Evolutionary conservation across 1,140 invertebrate species (phyloP).

Genomic region (Trichonephila clavipes): DNA sequence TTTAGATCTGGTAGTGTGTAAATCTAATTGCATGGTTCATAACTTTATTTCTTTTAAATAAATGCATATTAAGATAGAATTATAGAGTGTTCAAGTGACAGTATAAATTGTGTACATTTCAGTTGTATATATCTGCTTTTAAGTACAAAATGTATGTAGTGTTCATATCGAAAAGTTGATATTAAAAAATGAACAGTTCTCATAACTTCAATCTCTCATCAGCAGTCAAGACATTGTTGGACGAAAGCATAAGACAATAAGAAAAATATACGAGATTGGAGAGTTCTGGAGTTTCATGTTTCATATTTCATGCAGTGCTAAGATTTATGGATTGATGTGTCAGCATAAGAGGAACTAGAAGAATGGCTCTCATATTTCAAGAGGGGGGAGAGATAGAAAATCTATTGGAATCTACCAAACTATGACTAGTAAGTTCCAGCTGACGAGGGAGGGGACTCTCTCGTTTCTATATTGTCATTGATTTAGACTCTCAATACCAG

Average conservation of each 20-base stretch:
- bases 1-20: too few species aligned
- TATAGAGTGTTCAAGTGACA: too few species aligned
- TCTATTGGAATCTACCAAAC: slow-evolving; percentile 40
- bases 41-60: too few species aligned
- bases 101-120: too few species aligned
- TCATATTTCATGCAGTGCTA: slow-evolving; percentile 66
- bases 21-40: too few species aligned
- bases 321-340: slow-evolving; percentile 74
- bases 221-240: not conserved
- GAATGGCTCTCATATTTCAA: slow-evolving; percentile 67
- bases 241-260: slow-evolving; percentile 43
- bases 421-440: slow-evolving; percentile 47
- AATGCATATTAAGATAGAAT: too few species aligned
- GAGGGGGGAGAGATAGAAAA: slow-evolving; percentile 18
- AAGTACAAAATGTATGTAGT: too few species aligned
- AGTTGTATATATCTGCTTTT: too few species aligned
- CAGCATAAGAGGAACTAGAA: slow-evolving; percentile 62
- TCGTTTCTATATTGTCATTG: not conserved
- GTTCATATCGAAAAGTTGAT: too few species aligned
- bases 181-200: too few species aligned
- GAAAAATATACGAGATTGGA: not conserved
- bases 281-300: slow-evolving; percentile 31
- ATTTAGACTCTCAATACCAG: not conserved
- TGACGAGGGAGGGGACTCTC: not conserved
- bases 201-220: not conserved